Evolutionary conservation across 2,888 invertebrate species (phyloP), one percentile per base, ranked within the genome.

Genomic region (Stegophylla sp.): DNA sequence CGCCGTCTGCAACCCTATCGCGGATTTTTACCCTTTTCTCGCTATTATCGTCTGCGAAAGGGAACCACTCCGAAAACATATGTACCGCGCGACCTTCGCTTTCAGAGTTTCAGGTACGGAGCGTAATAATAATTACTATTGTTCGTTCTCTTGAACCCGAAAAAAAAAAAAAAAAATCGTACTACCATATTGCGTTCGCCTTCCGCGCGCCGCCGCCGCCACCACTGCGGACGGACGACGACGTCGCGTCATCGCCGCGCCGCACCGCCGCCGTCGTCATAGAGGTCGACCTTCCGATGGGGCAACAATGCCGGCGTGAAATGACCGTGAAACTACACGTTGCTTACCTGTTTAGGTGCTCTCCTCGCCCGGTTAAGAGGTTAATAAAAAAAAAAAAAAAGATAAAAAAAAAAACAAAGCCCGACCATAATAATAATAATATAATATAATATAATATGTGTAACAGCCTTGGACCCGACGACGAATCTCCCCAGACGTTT

Each of bases 1-100:
- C 28, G 41, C 34, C 43, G 41, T 45, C 48, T n/a, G 34, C 28
- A 77, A 77, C 77, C 77, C 77, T 69, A 67, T 79, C 79, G 79
- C 79, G 79, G 79, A 79, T 71, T 79, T 77, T 79, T 63, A 79
- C 79, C 79, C 79, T 79, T 74, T 79, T 71, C 59, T 59, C 67
- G 67, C 64, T 56, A 61, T 61, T 34, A 67, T 64, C 61, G 61
- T 59, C 43, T 23, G 43, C 77, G 15, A 67, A 77, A 45, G 74
- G 23, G 51, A 64, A 63, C 48, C 34, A 48, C n/a, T n/a, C n/a
- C 43, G 48, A 23, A 64, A 63, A 74, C 75, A 75, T 77, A 45
- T 66, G 77, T 59, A 59, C 53, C 10, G 26, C 66, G 41, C 67
- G 77, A 67, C 77, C 67, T 77, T 69, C 77, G 12, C 63, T 48